Percentiles rank a stretch among this genome's conserved stretches.
These are phyloP conservation scores for Drosophila sp. DNA, from an alignment of 1,140 invertebrate species.

Conservation along the genomic window DNA sequence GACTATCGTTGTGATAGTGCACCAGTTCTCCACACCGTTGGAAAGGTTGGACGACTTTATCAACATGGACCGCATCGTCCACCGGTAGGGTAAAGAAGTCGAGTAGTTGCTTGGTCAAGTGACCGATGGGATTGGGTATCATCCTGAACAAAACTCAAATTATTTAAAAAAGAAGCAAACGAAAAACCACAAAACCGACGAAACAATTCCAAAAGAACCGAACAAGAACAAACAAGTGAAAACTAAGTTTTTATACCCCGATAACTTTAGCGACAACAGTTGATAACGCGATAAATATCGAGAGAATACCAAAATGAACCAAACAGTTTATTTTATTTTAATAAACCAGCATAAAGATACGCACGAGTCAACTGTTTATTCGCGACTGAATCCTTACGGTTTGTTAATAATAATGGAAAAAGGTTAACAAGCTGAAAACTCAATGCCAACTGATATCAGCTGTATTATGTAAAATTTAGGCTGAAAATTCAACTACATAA, in stretches of 20 bases:
- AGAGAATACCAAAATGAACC: background rate
- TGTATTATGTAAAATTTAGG: no score
- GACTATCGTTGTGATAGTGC: constrained; percentile 37
- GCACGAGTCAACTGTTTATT: background rate
- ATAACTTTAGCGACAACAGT: background rate
- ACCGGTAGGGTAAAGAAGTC: constrained; percentile 26
- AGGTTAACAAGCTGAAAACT: background rate
- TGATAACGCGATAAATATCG: background rate
- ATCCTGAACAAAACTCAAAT: background rate
- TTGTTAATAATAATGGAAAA: background rate
- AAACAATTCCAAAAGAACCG: background rate
- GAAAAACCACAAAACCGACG: background rate
- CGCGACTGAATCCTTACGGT: background rate
- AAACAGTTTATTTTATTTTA: background rate
- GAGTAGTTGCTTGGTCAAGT: constrained; percentile 34
- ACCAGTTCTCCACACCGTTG: constrained; percentile 50
- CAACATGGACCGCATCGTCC: background rate
- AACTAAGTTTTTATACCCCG: background rate
- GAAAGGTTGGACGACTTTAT: background rate
- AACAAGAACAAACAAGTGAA: background rate
- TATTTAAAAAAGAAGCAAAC: background rate
- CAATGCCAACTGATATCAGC: background rate
- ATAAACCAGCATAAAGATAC: background rate
- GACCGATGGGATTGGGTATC: constrained; percentile 13
- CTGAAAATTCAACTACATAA: no score